phyloP scores from a whole-genome alignment of 1,140 invertebrate genomes.

The Sinonovacula constricta region DNA sequence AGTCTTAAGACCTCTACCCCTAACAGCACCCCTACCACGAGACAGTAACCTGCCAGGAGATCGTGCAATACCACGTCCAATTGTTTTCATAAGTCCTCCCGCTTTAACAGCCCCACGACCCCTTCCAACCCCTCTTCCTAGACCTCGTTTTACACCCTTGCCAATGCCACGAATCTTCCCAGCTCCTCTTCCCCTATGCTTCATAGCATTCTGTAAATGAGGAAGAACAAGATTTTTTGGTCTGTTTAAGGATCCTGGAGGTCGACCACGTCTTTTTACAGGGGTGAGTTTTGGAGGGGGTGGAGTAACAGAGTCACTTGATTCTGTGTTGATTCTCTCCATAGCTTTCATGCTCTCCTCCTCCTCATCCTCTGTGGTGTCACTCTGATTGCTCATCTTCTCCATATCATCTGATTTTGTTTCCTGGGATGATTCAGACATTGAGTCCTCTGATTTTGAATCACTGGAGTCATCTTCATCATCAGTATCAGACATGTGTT shows the following conservation, averaged over 20 bases:
- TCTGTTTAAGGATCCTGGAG: slow-evolving; percentile 38
- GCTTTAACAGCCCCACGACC: slow-evolving; percentile 6
- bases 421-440: slow-evolving; percentile 30
- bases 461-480: slow-evolving; percentile 3
- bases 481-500: slow-evolving; percentile 1
- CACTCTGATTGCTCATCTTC: slow-evolving; percentile 26
- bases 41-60: slow-evolving; percentile 25
- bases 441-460: slow-evolving; percentile 25
- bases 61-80: slow-evolving; percentile 21
- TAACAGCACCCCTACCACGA: slow-evolving; percentile 21
- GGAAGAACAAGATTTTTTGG: slow-evolving; percentile 33
- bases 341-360: slow-evolving; percentile 17
- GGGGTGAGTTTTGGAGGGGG: slow-evolving; percentile 41
- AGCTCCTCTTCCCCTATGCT: slow-evolving; percentile 25
- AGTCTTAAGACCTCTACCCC: slow-evolving; percentile 16
- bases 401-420: slow-evolving; percentile 30
- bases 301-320: slow-evolving; percentile 38
- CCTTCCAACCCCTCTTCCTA: slow-evolving; percentile 12
- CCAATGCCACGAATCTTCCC: slow-evolving; percentile 17
- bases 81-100: slow-evolving; percentile 29
- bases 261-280: slow-evolving; percentile 27
- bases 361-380: slow-evolving; percentile 26
- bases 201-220: slow-evolving; percentile 47
- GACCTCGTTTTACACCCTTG: slow-evolving; percentile 19
- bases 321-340: slow-evolving; percentile 27